phyloP scores from a whole-genome alignment of 2,888 invertebrate genomes.

The Leptarthrus brevirostris region DNA sequence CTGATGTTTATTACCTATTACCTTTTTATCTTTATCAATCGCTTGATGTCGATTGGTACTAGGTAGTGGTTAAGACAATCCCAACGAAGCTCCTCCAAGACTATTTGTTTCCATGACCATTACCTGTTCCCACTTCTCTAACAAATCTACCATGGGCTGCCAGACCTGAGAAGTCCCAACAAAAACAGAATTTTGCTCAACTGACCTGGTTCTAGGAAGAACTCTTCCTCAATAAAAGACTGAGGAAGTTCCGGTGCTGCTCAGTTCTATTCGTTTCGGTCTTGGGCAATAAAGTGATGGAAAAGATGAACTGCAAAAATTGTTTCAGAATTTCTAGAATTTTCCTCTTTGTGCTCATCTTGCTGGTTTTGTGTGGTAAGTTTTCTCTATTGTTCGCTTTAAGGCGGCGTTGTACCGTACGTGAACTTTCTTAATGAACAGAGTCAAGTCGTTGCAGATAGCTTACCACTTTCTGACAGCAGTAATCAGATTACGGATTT shows the following conservation, averaged over 20 bases:
- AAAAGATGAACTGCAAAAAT: constrained; percentile 9
- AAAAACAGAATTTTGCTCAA: constrained; percentile 31
- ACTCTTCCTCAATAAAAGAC: constrained; percentile 26
- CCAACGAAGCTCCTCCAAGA: not conserved
- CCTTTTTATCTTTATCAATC: not conserved
- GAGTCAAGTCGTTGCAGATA: constrained; percentile 1
- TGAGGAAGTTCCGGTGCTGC: not conserved
- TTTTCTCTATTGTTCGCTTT: not conserved
- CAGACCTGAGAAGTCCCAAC: not conserved
- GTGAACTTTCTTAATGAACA: not conserved
- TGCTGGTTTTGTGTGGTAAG: not conserved
- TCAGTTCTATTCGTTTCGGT: constrained; percentile 8
- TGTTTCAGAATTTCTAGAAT: constrained; percentile 3
- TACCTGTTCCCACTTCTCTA: not conserved
- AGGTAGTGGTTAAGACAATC: not conserved
- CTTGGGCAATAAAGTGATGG: not conserved
- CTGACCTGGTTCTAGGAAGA: constrained; percentile 12
- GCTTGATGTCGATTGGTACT: not conserved
- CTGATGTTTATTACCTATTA: not conserved
- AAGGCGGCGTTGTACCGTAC: not conserved
- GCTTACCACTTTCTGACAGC: not conserved
- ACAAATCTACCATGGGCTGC: not conserved
- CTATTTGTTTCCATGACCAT: too few species aligned
- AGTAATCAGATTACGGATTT: not conserved
- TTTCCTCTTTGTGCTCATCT: not conserved